Conservation (phyloP, 2,113 vertebrate genomes). For the Serinus canaria region DNA sequence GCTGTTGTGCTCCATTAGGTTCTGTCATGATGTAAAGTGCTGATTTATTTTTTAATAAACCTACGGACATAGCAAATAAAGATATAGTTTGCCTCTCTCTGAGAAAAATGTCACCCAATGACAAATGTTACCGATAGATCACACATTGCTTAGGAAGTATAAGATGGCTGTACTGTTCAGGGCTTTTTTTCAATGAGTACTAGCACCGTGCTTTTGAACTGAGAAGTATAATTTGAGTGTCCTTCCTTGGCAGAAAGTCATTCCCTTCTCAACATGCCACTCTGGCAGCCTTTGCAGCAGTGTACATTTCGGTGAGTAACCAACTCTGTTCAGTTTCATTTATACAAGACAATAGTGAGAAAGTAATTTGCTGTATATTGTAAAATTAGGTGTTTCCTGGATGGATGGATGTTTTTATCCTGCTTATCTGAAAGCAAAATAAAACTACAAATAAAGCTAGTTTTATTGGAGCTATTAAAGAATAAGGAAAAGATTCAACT, state of each 20-base stretch:
- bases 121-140: background rate
- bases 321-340: background rate
- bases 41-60: background rate
- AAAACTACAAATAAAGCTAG: background rate
- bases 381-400: background rate
- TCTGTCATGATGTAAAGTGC: background rate
- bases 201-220: constrained; percentile 18
- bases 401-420: background rate
- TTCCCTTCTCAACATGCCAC: constrained; percentile 98
- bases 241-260: constrained; percentile 88
- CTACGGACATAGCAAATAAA: background rate
- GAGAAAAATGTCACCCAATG: background rate
- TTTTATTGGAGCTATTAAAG: background rate
- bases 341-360: background rate
- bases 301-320: constrained; percentile 96
- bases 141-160: background rate
- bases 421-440: background rate
- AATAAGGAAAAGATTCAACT: background rate
- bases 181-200: constrained; percentile 5
- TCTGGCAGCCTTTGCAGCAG: constrained; percentile 94
- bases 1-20: background rate
- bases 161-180: background rate
- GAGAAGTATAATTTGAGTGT: constrained; percentile 64
- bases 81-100: background rate
- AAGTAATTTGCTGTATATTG: background rate